A percentile compares a stretch with the other conserved stretches of the same genome.
Conservation (phyloP, 2,888 invertebrate genomes). For the Eupithecia exiguata region DNA sequence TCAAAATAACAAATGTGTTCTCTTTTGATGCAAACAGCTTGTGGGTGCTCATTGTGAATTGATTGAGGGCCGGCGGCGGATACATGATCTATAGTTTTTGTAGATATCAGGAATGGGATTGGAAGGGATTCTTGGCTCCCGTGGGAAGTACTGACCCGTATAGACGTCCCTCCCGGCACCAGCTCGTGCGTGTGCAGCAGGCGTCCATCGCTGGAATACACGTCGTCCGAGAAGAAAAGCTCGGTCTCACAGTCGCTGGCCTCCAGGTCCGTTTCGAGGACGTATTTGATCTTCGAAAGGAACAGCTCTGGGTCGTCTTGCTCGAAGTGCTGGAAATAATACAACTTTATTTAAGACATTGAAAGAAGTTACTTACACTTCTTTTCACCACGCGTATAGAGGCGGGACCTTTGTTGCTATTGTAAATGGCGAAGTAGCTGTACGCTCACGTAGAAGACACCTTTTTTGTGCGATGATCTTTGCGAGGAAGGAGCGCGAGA, state of each 20-base stretch:
- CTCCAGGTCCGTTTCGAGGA: slow-evolving; percentile 95
- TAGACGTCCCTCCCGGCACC: slow-evolving; percentile 91
- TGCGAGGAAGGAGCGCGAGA: too few species aligned
- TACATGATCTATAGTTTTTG: too few species aligned
- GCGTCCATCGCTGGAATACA: slow-evolving; percentile 91
- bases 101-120: too few species aligned
- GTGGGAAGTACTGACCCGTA: slow-evolving; percentile 59
- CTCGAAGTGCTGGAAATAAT: slow-evolving; percentile 93
- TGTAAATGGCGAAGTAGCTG: not conserved
- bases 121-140: too few species aligned
- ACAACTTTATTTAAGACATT: slow-evolving; percentile 68
- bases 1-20: too few species aligned
- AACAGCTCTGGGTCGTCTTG: slow-evolving; percentile 98
- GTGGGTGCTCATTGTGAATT: too few species aligned
- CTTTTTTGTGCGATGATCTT: too few species aligned
- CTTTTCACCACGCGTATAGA: not conserved
- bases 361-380: too few species aligned
- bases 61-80: too few species aligned
- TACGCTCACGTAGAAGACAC: not conserved
- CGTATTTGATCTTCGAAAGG: slow-evolving; percentile 95
- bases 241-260: slow-evolving; percentile 88
- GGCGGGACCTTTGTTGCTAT: not conserved
- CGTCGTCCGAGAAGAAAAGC: slow-evolving; percentile 94
- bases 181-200: slow-evolving; percentile 91
- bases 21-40: too few species aligned